Evolutionary conservation across 2,888 invertebrate species (phyloP).

Genomic region (Bombylius major): DNA sequence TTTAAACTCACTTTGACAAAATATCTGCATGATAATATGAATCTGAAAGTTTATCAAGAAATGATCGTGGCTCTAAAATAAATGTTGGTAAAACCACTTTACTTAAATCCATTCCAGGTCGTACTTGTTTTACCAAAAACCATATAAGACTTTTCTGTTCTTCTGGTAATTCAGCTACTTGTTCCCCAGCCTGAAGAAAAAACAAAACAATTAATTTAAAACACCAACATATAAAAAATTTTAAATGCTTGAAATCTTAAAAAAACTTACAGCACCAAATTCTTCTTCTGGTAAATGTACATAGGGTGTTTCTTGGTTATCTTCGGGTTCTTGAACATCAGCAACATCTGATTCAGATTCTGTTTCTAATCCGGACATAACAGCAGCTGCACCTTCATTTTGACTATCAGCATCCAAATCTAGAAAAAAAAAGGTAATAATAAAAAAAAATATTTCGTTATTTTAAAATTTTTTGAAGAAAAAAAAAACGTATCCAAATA

Average conservation of each 20-base stretch:
- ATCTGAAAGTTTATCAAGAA: conserved; percentile 84
- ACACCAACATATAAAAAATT: background rate
- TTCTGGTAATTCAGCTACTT: conserved; percentile 84
- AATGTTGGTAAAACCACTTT: conserved; percentile 83
- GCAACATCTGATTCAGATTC: conserved; percentile 52
- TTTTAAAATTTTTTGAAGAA: background rate
- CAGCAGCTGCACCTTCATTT: conserved; percentile 45
- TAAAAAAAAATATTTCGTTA: background rate
- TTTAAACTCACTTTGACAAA: conserved; percentile 53
- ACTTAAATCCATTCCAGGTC: conserved; percentile 88
- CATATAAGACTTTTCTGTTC: conserved; percentile 92
- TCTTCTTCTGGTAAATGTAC: conserved; percentile 45
- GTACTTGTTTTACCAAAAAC: conserved; percentile 87
- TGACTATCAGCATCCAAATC: conserved; percentile 62
- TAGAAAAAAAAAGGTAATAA: conserved; percentile 26
- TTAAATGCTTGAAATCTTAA: background rate
- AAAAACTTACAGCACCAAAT: conserved; percentile 40
- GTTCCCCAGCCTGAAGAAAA: conserved; percentile 52
- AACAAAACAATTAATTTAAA: background rate
- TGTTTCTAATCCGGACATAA: conserved; percentile 35
- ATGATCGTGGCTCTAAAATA: conserved; percentile 85
- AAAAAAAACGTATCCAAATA: background rate
- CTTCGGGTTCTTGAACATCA: conserved; percentile 23
- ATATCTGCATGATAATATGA: conserved; percentile 91
- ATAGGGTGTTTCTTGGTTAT: conserved; percentile 46